Evolutionary conservation across 2,888 invertebrate species (phyloP), one percentile per base, ranked within the genome.

Genomic region (Papilio gigon): DNA sequence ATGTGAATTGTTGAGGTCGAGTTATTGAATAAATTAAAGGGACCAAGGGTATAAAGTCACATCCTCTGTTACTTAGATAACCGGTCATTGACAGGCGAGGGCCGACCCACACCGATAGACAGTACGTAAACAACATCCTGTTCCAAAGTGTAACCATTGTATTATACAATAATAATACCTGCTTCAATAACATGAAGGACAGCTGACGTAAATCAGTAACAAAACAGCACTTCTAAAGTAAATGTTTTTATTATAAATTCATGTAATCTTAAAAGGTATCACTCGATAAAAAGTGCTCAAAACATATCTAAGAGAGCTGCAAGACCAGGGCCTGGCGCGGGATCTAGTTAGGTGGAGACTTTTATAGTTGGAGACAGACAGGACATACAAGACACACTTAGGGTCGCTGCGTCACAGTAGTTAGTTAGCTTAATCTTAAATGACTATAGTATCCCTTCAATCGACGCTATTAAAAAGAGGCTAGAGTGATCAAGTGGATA

Each of bases 71-170:
- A 47, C 22, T 1, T 35, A 47, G 44, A 62, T 62, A 63, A 47
- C 63, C 35, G 63, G 22, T 35, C 63, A 22, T 50, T 63, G 63
- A 47, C 63, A 50, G 47, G 12, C 33, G 47, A 62, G 63, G 63
- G 33, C 33, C 47, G 33, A 11, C 2, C 27, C 12, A 22, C 20
- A 47, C 44, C 44, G 44, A 44, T 62, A 44, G 30, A 2, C 27
- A 27, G 27, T 53, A 53, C 27, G n/a, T 11, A 56, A 56, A 56
- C 53, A 56, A 17, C 30, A 56, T 56, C 53, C 53, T 56, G 53
- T 56, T 56, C n/a, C 53, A 56, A 56, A 56, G 53, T 27, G 53
- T 56, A 53, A 3, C 17, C 17, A 30, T 17, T 53, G 1, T 53
- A 53, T 53, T 30, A n/a, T 17, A 53, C 30, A 53, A 53, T 27